Evolutionary conservation across 2,113 vertebrate genomes (phyloP).

Genomic region (Todiramphus chloris): DNA sequence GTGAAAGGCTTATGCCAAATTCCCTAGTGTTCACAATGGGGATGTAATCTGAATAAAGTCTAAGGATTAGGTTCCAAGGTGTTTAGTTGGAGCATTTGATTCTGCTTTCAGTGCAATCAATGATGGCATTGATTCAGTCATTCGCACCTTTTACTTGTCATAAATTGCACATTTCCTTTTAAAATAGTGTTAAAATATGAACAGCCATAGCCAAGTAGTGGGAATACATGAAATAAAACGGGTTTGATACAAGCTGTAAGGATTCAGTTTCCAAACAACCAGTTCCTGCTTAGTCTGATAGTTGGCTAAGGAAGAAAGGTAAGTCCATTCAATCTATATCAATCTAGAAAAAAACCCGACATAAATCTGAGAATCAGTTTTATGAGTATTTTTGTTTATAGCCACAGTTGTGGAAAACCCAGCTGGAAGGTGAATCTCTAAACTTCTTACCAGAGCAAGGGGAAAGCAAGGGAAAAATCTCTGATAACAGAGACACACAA

Average conservation of each 20-base stretch:
- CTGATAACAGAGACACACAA: background rate
- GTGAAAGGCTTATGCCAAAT: slow-evolving; percentile 11
- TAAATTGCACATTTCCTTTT: background rate
- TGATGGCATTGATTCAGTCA: slow-evolving; percentile 15
- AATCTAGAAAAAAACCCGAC: background rate
- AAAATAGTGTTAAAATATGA: slow-evolving; percentile 2
- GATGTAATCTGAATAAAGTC: slow-evolving; percentile 28
- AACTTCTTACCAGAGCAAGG: background rate
- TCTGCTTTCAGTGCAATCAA: slow-evolving; percentile 5
- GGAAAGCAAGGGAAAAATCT: background rate
- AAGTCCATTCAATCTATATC: background rate
- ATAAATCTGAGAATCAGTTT: background rate
- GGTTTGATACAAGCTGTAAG: background rate
- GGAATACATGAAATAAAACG: background rate
- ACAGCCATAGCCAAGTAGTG: background rate
- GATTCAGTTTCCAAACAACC: background rate
- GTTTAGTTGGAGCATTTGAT: slow-evolving; percentile 12
- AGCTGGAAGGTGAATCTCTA: background rate
- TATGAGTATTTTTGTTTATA: background rate
- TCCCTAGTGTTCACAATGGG: background rate
- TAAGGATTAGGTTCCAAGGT: background rate
- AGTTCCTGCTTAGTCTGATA: background rate
- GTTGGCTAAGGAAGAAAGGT: background rate
- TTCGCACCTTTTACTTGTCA: slow-evolving; percentile 11
- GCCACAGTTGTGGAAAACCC: background rate